Base-by-base conservation (phyloP, 2,888 invertebrate species). In the Geophilus truncorum region DNA sequence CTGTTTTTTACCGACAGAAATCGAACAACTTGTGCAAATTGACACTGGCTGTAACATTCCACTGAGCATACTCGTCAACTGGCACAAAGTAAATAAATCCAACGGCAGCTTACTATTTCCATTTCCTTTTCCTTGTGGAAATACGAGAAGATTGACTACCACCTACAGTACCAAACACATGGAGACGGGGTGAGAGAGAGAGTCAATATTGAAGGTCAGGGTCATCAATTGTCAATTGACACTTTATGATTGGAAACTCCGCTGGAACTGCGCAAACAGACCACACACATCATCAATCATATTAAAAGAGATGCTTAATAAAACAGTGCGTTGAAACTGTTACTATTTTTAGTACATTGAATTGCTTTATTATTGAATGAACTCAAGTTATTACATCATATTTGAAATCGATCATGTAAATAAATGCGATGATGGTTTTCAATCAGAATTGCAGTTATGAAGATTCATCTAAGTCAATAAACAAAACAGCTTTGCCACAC, bases 11-110 rank as follows among this genome's bases (percentile, higher is more conserved):
- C 70, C 25, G 70, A 70, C 70, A 70, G 28, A 28, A 70, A 70
- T 25, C 25, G 70, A 70, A 70, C 70, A 70, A 70, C 70, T 70
- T 28, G 70, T 70, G 25, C 70, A 70, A 70, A 70, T 70, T 70
- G 70, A 70, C 70, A 51, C 70, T 28, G 28, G 28, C 70, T 62
- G 70, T 25, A 70, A 70, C 70, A 70, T 28, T 70, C 70, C 70
- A 70, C 70, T 25, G 25, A 62, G 3, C 25, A 25, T 25, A 62
- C 28, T 28, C 25, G 25, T 70, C 70, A 70, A 12, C 70, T 28
- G 70, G 21, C 28, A 12, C 28, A 70, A 28, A 28, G 70, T 15
- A 70, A 70, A 70, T 70, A 70, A 70, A 70, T 62, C 28, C 70
- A 10, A 2, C 12, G 6, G 70, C 28, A 70, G 28, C 28, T 70